Evolutionary conservation across 2,888 invertebrate species (phyloP), one percentile per base, ranked within the genome.

Genomic region (Drosophila paranaensis): DNA sequence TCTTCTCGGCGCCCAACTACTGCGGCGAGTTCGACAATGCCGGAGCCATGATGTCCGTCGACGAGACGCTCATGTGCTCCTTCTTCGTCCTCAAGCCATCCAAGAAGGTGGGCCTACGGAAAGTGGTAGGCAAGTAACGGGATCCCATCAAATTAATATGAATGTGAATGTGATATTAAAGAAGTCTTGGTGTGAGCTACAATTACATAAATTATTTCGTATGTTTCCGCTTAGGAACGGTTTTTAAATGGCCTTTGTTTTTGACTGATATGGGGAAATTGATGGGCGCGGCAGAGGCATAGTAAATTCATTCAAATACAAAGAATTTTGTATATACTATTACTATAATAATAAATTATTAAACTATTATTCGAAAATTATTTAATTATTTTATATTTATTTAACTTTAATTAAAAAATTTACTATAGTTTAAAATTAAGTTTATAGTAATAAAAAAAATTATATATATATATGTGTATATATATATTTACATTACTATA

Each of bases 11-110:
- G 42, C 97, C 97, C 43, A 97, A 98, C 93, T 98, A 98, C 92
- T 81, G 82, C 50, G 97, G 97, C 79, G 96, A 96, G 91, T 96
- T 96, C 90, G 96, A 96, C 91, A 96, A 96, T 90, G 96, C 96
- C 35, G 96, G 94, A 67, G 98, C 98, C 57, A 98, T 98, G 98
- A 98, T 98, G 98, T 97, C 97, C 69, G 98, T 99, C 10, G 98
- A 98, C 91, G 98, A 77, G 92, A 97, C 97, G 57, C 95, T 98
- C 30, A 98, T 98, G 98, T 98, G 98, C 94, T 98, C 98, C 75
- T 98, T 98, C 94, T 79, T 65, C 40, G 82, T 82, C 5, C 65
- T 82, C 3, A 82, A 79, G 25, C 81, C 82, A 0, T 61, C 71
- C 6, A 82, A 82, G 53, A 81, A 75, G 10, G 35, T 43, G 0